These are phyloP conservation scores for Phacellophora camtschatica DNA, from an alignment of 30 jellyfish, hydroid and myxozoan genomes.

Conservation along the genomic window DNA sequence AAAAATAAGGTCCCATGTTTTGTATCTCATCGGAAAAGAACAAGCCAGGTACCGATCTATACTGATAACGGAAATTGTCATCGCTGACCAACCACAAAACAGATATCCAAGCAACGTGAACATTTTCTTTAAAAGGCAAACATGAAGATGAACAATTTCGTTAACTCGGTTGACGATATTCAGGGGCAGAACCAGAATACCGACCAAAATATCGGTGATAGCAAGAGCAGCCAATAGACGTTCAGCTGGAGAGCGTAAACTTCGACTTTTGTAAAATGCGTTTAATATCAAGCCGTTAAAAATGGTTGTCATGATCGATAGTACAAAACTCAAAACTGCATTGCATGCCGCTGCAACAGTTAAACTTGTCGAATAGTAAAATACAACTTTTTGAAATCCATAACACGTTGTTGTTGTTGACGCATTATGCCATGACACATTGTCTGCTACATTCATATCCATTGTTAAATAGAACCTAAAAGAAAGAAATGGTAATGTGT, in stretches of 20 bases:
- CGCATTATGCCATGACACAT: too few relatives aligned
- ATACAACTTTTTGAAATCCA: neutral
- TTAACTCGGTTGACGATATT: neutral
- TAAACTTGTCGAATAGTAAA: neutral
- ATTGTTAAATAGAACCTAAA: too few relatives aligned
- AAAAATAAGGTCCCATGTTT: neutral
- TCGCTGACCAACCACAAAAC: conserved; percentile 19
- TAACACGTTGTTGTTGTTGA: neutral
- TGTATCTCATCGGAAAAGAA: neutral
- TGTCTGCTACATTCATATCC: too few relatives aligned
- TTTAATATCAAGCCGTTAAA: neutral
- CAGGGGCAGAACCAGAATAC: conserved; percentile 1
- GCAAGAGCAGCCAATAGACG: neutral
- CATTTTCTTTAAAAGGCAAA: neutral
- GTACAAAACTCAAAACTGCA: neutral
- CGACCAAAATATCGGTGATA: conserved; percentile 12
- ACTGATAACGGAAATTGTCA: neutral
- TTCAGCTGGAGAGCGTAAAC: neutral
- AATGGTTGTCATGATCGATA: neutral
- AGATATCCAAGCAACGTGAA: neutral
- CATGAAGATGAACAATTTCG: neutral
- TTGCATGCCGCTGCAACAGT: neutral
- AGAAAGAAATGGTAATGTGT: too few relatives aligned
- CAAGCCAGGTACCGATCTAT: conserved; percentile 19
- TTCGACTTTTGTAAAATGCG: neutral